phyloP scores from a whole-genome alignment of 1,140 invertebrate genomes.

The Temnothorax nylanderi region DNA sequence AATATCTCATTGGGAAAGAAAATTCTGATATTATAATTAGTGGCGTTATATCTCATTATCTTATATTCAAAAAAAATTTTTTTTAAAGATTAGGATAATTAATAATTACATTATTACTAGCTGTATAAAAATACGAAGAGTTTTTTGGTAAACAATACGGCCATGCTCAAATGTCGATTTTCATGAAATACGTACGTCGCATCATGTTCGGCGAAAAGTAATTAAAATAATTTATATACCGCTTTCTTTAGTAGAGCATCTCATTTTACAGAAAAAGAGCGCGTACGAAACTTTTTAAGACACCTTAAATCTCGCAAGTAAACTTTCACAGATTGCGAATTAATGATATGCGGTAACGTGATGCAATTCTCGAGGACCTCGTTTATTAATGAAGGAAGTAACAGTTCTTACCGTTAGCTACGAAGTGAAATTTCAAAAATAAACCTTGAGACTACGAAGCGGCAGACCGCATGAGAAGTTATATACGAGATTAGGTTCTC shows the following conservation, averaged over 20 bases:
- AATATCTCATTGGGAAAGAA: neutral
- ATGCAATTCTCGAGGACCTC: neutral
- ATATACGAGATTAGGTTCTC: conserved; percentile 37
- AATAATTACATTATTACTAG: neutral
- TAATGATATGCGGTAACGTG: conserved; percentile 6
- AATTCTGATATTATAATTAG: neutral
- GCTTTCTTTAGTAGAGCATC: neutral
- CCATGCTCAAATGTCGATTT: neutral
- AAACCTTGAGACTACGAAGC: neutral
- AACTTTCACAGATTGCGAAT: conserved; percentile 16
- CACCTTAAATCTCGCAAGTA: neutral
- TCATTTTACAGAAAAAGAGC: neutral
- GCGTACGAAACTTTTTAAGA: neutral
- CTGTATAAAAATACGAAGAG: neutral
- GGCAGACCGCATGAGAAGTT: neutral
- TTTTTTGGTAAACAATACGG: neutral
- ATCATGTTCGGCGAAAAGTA: neutral
- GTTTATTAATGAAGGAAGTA: conserved; percentile 32
- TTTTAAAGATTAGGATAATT: no score
- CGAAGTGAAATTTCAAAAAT: conserved; percentile 33
- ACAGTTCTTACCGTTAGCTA: conserved; percentile 12
- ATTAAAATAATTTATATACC: neutral
- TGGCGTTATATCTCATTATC: neutral
- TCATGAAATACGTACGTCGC: neutral
- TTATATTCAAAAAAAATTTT: neutral